Conservation (phyloP, 2,113 vertebrate species). For the Lipophrys pholis region DNA sequence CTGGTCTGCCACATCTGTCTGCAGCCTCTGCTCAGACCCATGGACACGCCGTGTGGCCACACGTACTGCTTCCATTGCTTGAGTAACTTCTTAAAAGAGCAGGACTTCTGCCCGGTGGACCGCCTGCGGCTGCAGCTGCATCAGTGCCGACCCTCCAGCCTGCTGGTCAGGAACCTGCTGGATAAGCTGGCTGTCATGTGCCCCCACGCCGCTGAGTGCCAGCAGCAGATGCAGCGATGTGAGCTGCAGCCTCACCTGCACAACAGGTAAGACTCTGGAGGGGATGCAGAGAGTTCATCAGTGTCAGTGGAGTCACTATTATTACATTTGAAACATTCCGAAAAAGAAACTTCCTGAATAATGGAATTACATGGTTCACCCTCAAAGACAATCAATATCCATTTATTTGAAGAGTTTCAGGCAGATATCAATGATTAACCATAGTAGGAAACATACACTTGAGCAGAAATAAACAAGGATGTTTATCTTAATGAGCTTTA, state of each 20-base stretch:
- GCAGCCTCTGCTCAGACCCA: conserved; percentile 90
- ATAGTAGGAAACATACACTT: too few species aligned
- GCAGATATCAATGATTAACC: too few species aligned
- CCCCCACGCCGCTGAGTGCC: conserved; percentile 86
- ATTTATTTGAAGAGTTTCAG: too few species aligned
- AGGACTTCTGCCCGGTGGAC: conserved; percentile 92
- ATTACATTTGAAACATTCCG: background rate
- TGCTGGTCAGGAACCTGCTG: conserved; percentile 91
- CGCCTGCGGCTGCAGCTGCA: conserved; percentile 88
- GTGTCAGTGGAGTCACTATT: background rate
- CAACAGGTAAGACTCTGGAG: conserved; percentile 85
- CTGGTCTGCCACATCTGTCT: conserved; percentile 93
- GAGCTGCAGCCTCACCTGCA: conserved; percentile 93
- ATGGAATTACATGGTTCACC: too few species aligned
- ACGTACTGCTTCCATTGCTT: conserved; percentile 92
- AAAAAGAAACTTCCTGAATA: too few species aligned
- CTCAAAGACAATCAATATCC: too few species aligned
- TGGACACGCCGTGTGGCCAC: conserved; percentile 94
- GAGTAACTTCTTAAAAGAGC: conserved; percentile 91
- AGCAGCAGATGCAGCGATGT: conserved; percentile 89
- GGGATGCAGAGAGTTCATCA: background rate
- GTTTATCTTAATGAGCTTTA: too few species aligned
- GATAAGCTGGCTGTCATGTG: conserved; percentile 90
- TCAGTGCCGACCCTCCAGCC: conserved; percentile 90
- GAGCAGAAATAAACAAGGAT: too few species aligned